Evolutionary conservation across 64 coral and sea anemone genomes (phyloP).

Genomic region (Orbicella faveolata): DNA sequence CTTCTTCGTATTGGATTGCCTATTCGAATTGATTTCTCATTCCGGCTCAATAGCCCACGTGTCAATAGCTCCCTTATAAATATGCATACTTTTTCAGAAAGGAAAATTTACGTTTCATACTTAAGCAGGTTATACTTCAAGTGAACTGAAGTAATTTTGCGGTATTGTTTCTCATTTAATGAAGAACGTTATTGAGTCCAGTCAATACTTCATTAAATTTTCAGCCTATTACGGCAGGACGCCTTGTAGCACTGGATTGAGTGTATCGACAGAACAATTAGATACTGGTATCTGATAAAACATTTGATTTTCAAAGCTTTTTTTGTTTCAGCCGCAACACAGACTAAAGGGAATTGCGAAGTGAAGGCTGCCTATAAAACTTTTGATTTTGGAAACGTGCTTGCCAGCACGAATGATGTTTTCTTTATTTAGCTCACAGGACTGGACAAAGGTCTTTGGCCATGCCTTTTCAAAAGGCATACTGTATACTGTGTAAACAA

Average conservation of each 20-base stretch:
- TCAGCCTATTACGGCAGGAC: background rate
- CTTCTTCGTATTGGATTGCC: background rate
- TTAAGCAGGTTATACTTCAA: conserved; percentile 2
- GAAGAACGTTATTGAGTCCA: background rate
- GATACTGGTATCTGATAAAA: background rate
- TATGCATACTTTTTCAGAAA: conserved; percentile 6
- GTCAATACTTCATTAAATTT: background rate
- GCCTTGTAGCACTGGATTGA: too few species aligned
- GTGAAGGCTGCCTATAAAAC: background rate
- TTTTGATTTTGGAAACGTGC: background rate
- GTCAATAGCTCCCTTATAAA: conserved; percentile 9
- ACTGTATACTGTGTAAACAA: background rate
- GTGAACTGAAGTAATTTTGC: background rate
- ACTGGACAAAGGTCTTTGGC: background rate
- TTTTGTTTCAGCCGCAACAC: background rate
- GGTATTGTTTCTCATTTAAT: conserved; percentile 7
- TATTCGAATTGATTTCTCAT: background rate
- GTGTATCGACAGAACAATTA: background rate
- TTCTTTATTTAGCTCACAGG: too few species aligned
- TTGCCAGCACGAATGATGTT: too few species aligned
- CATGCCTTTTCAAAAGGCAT: background rate
- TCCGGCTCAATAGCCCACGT: background rate
- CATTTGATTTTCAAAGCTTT: background rate
- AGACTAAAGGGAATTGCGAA: background rate
- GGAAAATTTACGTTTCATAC: background rate